Percentiles rank a stretch among this genome's conserved stretches.
These are phyloP conservation scores for Cryptocheilus praepositus DNA, from an alignment of 2,888 invertebrate species.

Conservation along the genomic window DNA sequence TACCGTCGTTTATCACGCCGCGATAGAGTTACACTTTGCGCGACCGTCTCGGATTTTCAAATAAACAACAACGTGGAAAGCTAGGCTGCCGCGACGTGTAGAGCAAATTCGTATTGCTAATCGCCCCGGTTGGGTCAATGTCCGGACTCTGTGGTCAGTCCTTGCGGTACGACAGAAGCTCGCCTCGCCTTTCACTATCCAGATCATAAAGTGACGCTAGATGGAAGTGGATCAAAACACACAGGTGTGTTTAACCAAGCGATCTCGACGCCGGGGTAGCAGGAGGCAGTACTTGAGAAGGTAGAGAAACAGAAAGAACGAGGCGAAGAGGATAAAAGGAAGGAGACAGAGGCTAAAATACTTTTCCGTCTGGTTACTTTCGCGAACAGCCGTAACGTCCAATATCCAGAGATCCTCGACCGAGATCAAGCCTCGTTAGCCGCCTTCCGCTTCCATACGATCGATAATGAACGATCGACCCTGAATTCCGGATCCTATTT, in stretches of 20 bases:
- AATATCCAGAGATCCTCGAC: neutral
- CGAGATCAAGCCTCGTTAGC: neutral
- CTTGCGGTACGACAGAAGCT: conserved; percentile 15
- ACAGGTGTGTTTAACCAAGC: conserved; percentile 2
- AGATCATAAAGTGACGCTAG: conserved; percentile 9
- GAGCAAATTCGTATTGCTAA: no score
- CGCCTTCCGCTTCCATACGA: neutral
- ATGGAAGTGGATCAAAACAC: conserved; percentile 18
- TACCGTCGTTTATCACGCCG: no score
- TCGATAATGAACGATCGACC: neutral
- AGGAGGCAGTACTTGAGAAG: no score
- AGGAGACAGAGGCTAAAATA: conserved; percentile 1
- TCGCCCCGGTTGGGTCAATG: conserved; percentile 8
- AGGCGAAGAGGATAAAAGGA: neutral
- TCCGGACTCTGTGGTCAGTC: conserved; percentile 12
- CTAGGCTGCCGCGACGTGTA: no score
- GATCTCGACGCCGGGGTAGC: no score
- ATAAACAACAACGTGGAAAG: no score
- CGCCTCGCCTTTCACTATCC: conserved; percentile 17
- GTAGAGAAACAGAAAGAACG: no score
- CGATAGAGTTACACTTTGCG: no score
- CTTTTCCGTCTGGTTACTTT: conserved; percentile 1
- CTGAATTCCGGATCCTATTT: no score
- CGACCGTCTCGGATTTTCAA: no score
- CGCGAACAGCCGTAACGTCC: conserved; percentile 2